Evolutionary conservation across 1,140 invertebrate genomes (phyloP), one percentile per base, ranked within the genome.

Genomic region (Hetaerina americana): DNA sequence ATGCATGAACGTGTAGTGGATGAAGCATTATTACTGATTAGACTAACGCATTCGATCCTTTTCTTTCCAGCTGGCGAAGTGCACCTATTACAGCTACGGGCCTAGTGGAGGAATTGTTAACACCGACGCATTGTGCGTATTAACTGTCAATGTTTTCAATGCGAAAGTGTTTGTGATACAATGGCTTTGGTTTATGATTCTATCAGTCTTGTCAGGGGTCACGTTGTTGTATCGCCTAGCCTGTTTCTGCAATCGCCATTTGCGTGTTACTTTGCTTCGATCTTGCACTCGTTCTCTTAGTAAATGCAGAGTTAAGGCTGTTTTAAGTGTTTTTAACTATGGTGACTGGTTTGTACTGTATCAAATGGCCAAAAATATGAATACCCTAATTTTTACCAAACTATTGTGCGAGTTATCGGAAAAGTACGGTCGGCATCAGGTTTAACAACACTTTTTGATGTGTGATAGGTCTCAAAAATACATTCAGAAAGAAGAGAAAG

Each of bases 161-260:
- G 90, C 92, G 76, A 93, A 93, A 78, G 87, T 92, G 68, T 93
- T 91, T 76, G 82, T 89, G 12, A 87, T 93, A 68, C 78, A 93
- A 0, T 92, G 90, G 90, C 88, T 92, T 78, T 94, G 92, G 92
- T 88, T 93, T 69, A 84, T 92, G 31, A 78, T 89, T 26, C 80
- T 93, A 29, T 81, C 86, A 15, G 75, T 86, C 24, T 70, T 92
- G 6, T 87, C 89, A 0, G 82, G 82, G 25, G 73, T 90, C 2
- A 85, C 87, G 66, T 77, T 93, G 0, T 73, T 92, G 0, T 92
- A 89, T 77, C 77, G 82, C 22, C 57, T 82, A 26, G 74, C 78
- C 6, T 40, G 31, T 40, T 40, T 8, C 18, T 40, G 6, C 31
- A 40, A 40, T 18, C 18, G 18, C 18, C 6, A 40, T 8, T 18